Base-by-base conservation (phyloP, 35 echinoderm and acorn worm genomes). In the Apostichopus parvimensis region DNA sequence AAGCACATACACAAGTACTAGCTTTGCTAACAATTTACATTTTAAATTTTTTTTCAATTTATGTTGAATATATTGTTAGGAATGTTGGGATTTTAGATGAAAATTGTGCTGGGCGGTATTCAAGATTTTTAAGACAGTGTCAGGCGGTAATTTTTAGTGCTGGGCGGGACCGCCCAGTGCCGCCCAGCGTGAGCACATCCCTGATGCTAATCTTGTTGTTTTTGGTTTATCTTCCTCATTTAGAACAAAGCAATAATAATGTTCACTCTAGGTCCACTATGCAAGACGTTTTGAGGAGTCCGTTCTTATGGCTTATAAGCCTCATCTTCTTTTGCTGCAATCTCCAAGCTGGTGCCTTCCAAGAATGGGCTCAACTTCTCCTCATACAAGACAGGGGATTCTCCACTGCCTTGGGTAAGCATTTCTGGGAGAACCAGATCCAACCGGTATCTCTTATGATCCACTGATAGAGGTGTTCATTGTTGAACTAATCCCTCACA, bases 361-460 rank as follows among this genome's bases (percentile, higher is more conserved):
- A 90, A 15, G 88, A 90, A 52, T 90, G 88, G 88, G 73, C 73
- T 1, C 88, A 90, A 23, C 70, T 90, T 5, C 56, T 55, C 34
- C 73, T 90, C 5, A 90, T 90, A 53, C 88, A 90, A 56, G 88
- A 90, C 6, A 90, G 72, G 45, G 68, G 73, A 15, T 78, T 90
- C 24, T 90, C 88, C 24, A 21, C 66, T 11, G 34, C 88, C 21
- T 7, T 90, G 18, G 88, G 88, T 90, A 77, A 54, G 88, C 34
- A 66, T 22, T 5, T 5, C 20, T 57, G 6, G 34, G 26, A 20
- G 68, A 0, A 20, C n/a, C 68, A 72, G 68, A 45, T 3, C 23
- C 77, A 5, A 78, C 77, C 23, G 15, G 23, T 12, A 77, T 77
- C 26, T 78, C 4, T 45, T 45, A 45, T 3, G 3, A 45, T 45